Evolutionary conservation across 2,113 vertebrate species (phyloP), one percentile per base, ranked within the genome.

Genomic region (Grallaria varia): DNA sequence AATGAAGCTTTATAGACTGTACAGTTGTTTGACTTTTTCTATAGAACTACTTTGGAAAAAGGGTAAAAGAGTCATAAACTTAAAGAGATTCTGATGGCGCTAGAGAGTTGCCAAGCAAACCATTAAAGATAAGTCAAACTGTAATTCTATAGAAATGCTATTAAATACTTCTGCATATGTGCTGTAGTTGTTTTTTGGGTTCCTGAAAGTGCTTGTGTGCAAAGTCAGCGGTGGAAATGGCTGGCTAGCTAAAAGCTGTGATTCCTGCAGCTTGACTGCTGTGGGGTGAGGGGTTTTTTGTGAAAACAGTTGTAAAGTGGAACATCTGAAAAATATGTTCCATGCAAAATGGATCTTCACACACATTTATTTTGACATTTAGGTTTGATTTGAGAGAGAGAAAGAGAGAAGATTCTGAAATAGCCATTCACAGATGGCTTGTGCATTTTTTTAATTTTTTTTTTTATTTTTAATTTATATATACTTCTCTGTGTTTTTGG

Each of bases 301-400:
- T 93, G 96, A 97, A 97, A 97, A 96, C 95, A 92, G 79, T 96
- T 94, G 91, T 95, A 94, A 94, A 94, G 93, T 92, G 96, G 95
- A 97, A 97, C 95, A 97, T 98, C 83, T 95, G 93, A 97, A 98
- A 98, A 97, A 96, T 98, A 95, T 97, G 95, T 97, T 97, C 97
- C 97, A 94, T 97, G 96, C 78, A 96, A 93, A 98, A 96, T 97
- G 97, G 83, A 97, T 98, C 96, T 98, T 98, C 95, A 96, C 95
- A 97, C 96, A 97, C 93, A 96, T 97, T 97, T 97, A 97, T 91
- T 97, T 96, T 97, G 97, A 95, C 96, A 97, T 97, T 97, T 97
- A 94, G 84, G 96, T 96, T 97, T 97, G 95, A 97, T 97, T 97
- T 96, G 96, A 95, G 87, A 95, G 96, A 97, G 96, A 97, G 97